A percentile compares a stretch with the other conserved stretches of the same genome.
These are phyloP conservation scores for Vanessa tameamea DNA, from an alignment of 1,140 invertebrate genomes.

Conservation along the genomic window DNA sequence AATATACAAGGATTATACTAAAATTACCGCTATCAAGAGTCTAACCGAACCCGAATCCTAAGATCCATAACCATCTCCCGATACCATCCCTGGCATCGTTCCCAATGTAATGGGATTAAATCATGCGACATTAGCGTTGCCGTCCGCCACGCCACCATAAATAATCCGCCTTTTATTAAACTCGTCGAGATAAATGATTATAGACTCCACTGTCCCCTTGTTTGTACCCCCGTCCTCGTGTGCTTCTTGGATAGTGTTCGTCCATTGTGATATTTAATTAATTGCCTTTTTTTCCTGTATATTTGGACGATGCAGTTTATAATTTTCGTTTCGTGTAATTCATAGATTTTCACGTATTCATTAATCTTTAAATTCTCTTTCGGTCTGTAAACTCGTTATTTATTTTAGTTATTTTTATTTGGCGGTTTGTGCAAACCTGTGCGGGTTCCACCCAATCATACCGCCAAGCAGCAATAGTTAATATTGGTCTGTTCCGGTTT, in stretches of 20 bases:
- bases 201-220: constrained; percentile 67
- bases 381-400: no score
- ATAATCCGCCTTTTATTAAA: constrained; percentile 79
- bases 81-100: constrained; percentile 61
- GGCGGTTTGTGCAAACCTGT: no score
- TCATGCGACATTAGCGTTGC: constrained; percentile 75
- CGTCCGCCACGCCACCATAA: constrained; percentile 62
- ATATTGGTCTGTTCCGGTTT: no score
- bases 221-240: constrained; percentile 46
- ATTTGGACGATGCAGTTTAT: neutral
- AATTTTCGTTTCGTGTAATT: neutral
- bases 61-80: constrained; percentile 40
- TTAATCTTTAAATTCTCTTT: no score
- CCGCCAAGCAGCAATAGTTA: no score
- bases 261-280: constrained; percentile 46
- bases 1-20: constrained; percentile 4
- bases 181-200: constrained; percentile 78
- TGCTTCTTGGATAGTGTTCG: constrained; percentile 37
- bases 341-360: no score
- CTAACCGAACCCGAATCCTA: constrained; percentile 8
- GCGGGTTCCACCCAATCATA: no score
- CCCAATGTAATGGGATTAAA: constrained; percentile 77
- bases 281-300: constrained; percentile 15
- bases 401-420: no score
- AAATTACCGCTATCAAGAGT: constrained; percentile 12